These are phyloP conservation scores for Phthorimaea operculella DNA, from an alignment of 1,140 invertebrate genomes.

Conservation along the genomic window DNA sequence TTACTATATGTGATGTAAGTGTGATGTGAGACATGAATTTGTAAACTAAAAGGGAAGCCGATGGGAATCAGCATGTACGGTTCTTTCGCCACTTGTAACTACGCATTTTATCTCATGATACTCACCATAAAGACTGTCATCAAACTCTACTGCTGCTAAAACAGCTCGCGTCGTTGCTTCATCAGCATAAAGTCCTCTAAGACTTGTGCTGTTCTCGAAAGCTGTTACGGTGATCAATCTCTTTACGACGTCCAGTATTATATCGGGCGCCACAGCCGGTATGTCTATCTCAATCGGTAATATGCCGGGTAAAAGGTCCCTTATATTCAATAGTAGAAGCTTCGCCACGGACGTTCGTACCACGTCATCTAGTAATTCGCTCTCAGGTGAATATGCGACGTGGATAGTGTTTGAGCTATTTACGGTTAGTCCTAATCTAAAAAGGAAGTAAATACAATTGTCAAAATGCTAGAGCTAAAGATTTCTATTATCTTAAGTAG, in stretches of 20 bases:
- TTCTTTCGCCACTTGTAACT: no score
- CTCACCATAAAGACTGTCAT: slow-evolving; percentile 41
- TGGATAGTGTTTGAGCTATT: slow-evolving; percentile 6
- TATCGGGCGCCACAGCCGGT: slow-evolving; percentile 14
- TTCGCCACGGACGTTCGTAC: slow-evolving; percentile 34
- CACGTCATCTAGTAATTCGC: slow-evolving; percentile 42
- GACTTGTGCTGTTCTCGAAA: slow-evolving; percentile 36
- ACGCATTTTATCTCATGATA: not conserved
- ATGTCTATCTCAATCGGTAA: slow-evolving; percentile 23
- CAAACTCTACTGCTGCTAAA: slow-evolving; percentile 50
- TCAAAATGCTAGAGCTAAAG: no score
- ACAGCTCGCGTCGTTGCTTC: slow-evolving; percentile 41
- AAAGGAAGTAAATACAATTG: slow-evolving; percentile 19
- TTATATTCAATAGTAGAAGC: slow-evolving; percentile 31
- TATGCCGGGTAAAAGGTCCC: slow-evolving; percentile 22
- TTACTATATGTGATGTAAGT: no score
- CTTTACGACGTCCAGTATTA: not conserved
- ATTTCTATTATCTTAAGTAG: no score
- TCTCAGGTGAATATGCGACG: slow-evolving; percentile 50
- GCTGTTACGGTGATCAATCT: slow-evolving; percentile 16
- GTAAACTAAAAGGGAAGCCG: no score
- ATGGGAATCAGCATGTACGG: no score
- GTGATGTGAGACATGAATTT: no score
- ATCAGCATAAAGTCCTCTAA: slow-evolving; percentile 38
- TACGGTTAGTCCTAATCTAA: slow-evolving; percentile 41